These are phyloP conservation scores for Gopherus flavomarginatus DNA, from an alignment of 2,113 vertebrate genomes.

Conservation along the genomic window DNA sequence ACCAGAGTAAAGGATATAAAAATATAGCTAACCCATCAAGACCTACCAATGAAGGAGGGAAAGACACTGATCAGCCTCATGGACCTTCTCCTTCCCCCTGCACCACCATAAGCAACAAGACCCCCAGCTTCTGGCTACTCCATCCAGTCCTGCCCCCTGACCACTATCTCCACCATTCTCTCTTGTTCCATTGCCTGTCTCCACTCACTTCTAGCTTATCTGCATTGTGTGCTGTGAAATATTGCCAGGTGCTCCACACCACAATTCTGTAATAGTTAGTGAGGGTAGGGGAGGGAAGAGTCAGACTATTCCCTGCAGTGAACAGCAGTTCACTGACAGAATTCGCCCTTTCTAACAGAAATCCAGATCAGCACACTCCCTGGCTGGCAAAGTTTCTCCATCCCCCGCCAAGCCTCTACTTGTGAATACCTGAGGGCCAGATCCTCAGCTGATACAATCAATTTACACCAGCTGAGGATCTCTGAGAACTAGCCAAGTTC, in stretches of 20 bases:
- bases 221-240: neutral
- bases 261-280: neutral
- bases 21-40: neutral
- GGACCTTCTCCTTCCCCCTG: neutral
- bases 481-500: neutral
- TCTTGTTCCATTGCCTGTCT: neutral
- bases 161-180: neutral
- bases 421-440: neutral
- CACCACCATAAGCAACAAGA: neutral
- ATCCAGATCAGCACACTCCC: fast-evolving
- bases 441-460: neutral
- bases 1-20: neutral
- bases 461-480: neutral
- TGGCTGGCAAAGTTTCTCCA: constrained; percentile 6
- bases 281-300: neutral
- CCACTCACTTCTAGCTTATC: neutral
- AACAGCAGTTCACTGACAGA: neutral
- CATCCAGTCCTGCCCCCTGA: neutral
- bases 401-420: neutral
- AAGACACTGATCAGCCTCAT: neutral
- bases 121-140: neutral
- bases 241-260: neutral
- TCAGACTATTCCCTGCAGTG: neutral
- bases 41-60: neutral
- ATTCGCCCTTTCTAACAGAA: neutral